These are phyloP conservation scores for Leptopilina clavipes DNA, from an alignment of 1,140 invertebrate species.

Conservation along the genomic window DNA sequence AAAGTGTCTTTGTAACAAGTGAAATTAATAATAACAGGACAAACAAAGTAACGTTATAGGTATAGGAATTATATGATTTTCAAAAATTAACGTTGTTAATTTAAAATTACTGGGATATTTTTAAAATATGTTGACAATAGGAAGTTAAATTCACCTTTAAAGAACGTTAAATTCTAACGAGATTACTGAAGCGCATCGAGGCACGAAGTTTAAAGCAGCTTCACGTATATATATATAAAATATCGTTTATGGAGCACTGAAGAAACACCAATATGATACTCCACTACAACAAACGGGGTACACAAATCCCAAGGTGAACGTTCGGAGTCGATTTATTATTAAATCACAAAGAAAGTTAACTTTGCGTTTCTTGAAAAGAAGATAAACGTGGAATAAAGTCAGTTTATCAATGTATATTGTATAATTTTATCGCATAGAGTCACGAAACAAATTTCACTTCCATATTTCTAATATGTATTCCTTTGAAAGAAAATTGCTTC, in stretches of 20 bases:
- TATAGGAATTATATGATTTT: no score
- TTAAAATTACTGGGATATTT: not conserved
- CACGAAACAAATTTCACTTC: conserved; percentile 28
- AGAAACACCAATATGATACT: not conserved
- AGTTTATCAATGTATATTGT: conserved; percentile 15
- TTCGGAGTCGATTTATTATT: conserved; percentile 27
- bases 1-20: no score
- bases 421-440: conserved; percentile 10
- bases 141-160: not conserved
- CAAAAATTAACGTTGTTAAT: not conserved
- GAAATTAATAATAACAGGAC: no score
- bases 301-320: conserved; percentile 15
- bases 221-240: conserved; percentile 15
- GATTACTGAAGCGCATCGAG: conserved; percentile 26
- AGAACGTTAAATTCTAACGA: conserved; percentile 8
- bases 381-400: not conserved
- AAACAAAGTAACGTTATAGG: no score
- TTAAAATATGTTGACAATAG: not conserved
- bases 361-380: conserved; percentile 10
- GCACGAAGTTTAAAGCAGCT: conserved; percentile 33
- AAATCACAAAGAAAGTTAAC: conserved; percentile 17
- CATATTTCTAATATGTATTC: conserved; percentile 5
- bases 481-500: not conserved
- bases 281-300: not conserved
- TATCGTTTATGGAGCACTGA: conserved; percentile 29